A percentile compares a stretch with the other conserved stretches of the same genome.
These are phyloP conservation scores for Alloplasta piceator DNA, from an alignment of 2,888 invertebrate species.

Conservation along the genomic window DNA sequence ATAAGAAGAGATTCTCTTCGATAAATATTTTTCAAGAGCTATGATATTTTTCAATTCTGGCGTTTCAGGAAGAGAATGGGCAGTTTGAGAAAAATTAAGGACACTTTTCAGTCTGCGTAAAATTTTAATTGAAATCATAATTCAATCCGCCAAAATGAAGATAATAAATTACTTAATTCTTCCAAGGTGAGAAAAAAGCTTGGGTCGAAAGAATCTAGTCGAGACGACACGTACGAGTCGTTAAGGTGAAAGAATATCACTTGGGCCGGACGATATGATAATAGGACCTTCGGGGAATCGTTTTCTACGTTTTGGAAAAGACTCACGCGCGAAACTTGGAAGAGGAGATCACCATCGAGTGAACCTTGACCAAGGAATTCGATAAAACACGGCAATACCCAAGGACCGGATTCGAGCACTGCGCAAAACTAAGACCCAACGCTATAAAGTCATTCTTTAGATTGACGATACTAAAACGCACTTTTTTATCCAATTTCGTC, in stretches of 20 bases:
- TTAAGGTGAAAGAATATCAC: conserved; percentile 33
- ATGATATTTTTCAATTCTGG: too few relatives aligned
- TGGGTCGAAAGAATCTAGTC: too few relatives aligned
- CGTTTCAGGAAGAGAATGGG: too few relatives aligned
- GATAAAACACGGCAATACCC: neutral
- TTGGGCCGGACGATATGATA: conserved; percentile 8
- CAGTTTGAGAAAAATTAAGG: too few relatives aligned
- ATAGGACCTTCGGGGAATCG: conserved; percentile 11
- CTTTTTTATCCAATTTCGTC: conserved; percentile 2
- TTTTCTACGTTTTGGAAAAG: conserved; percentile 9
- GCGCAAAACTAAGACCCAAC: conserved; percentile 51
- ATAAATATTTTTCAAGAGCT: too few relatives aligned
- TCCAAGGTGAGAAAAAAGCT: too few relatives aligned
- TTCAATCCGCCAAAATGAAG: too few relatives aligned
- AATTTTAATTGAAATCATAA: too few relatives aligned
- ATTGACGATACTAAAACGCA: too few relatives aligned
- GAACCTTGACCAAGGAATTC: neutral
- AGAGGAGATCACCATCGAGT: neutral
- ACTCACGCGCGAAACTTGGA: conserved; percentile 8
- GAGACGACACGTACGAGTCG: conserved; percentile 19
- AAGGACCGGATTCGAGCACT: conserved; percentile 29
- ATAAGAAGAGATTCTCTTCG: too few relatives aligned
- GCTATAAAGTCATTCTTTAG: conserved; percentile 49
- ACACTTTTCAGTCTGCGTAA: too few relatives aligned
- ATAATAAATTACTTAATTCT: too few relatives aligned